phyloP scores from a whole-genome alignment of 2,888 invertebrate species.

The Calephelis perditalis region DNA sequence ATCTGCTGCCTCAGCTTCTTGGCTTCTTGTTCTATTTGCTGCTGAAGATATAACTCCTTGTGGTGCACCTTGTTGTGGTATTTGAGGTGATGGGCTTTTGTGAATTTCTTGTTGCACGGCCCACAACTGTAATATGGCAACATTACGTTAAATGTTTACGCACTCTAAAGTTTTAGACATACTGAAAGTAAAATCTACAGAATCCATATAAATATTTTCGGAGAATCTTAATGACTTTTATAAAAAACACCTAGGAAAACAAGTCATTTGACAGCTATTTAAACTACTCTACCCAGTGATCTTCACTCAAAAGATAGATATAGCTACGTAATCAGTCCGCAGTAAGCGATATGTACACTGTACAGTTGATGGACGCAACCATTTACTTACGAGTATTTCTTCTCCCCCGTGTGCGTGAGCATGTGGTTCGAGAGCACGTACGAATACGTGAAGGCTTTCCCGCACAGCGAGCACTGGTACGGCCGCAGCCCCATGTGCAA shows the following conservation, averaged over 20 bases:
- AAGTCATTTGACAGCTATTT: no score
- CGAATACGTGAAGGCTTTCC: constrained; percentile 71
- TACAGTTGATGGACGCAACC: no score
- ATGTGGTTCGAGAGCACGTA: constrained; percentile 73
- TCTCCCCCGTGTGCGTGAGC: constrained; percentile 73
- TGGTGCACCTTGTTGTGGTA: constrained; percentile 77
- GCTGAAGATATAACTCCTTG: constrained; percentile 67
- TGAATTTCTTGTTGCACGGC: constrained; percentile 74
- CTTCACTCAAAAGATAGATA: no score
- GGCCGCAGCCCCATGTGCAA: constrained; percentile 72
- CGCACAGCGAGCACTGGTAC: constrained; percentile 68
- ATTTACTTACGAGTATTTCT: constrained; percentile 69
- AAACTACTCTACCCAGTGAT: no score
- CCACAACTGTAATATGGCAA: constrained; percentile 43
- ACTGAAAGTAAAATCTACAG: no score
- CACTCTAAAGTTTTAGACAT: no score
- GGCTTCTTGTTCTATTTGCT: constrained; percentile 64
- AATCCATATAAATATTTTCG: no score
- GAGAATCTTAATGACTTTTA: no score
- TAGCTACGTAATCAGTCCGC: no score
- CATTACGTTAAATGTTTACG: not conserved
- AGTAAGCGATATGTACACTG: no score
- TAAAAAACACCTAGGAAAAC: no score
- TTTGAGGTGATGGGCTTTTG: constrained; percentile 71
- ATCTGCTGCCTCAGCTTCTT: constrained; percentile 66